A percentile compares a stretch with the other conserved stretches of the same genome.
phyloP scores from a whole-genome alignment of 2,888 invertebrate genomes.

The Callosobruchus maculatus region DNA sequence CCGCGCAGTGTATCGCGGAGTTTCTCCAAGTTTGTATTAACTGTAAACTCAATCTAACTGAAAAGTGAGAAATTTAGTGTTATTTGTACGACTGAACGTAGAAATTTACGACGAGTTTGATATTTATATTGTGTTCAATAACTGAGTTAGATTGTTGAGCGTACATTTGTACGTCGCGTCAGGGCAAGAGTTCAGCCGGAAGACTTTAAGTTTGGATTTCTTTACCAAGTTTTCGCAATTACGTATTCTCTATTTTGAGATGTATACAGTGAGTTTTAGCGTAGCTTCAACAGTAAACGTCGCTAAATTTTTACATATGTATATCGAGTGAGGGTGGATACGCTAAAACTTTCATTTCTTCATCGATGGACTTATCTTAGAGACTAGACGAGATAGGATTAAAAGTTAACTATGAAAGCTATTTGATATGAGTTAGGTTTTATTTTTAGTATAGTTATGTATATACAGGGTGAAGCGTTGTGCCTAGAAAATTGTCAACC shows the following conservation, averaged over 20 bases:
- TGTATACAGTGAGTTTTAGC: neutral
- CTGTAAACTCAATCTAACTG: neutral
- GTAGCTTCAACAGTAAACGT: no score
- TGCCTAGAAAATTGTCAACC: no score
- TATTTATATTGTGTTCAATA: neutral
- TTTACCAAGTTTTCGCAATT: neutral
- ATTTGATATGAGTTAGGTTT: no score
- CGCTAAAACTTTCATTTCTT: no score
- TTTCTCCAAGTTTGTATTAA: neutral
- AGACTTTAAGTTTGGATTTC: neutral
- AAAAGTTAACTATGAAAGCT: no score
- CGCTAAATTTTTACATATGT: no score
- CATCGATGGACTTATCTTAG: no score
- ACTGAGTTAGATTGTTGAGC: neutral
- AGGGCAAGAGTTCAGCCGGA: neutral
- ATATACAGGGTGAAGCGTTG: no score
- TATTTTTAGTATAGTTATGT: no score
- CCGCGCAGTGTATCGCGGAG: neutral
- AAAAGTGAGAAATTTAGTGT: neutral
- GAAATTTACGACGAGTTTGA: neutral
- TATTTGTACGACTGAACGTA: neutral
- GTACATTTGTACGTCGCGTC: neutral
- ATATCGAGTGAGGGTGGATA: no score
- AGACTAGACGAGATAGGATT: no score
- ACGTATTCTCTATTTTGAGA: neutral